Evolutionary conservation across 2,113 vertebrate species (phyloP), one percentile per base, ranked within the genome.

Genomic region (Siphamia tubifer): DNA sequence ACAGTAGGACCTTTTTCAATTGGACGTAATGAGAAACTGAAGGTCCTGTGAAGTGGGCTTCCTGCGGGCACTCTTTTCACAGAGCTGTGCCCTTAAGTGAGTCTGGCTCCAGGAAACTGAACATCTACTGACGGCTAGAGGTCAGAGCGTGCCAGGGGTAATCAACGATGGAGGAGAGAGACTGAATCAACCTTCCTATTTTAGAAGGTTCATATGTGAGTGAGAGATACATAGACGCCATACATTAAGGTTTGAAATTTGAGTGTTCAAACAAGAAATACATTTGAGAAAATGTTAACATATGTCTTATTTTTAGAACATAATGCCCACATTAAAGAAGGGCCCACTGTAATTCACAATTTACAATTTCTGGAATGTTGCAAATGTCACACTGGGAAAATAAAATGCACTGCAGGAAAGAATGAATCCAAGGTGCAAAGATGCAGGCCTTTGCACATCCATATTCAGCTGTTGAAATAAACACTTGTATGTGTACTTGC

Each of bases 81-180:
- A 21, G 54, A 66, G 56, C 0, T 5, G 51, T 45, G 64, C 55
- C 75, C 75, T 62, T 40, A 53, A 65, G 64, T 49, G 76, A 76
- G 73, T 53, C 67, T 11, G 79, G 74, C 70, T 82, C 49, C 42
- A 74, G 44, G 66, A 76, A 82, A 78, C 56, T 11, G 52, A 83
- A 48, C 74, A 48, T 68, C 62, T 66, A 25, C 7, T 74, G 76
- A 71, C 83, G 66, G 79, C 79, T 72, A 70, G 76, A 81, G 83
- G 78, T 82, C 65, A 65, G 40, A 76, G 52, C 57, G 48, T 44
- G 56, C 67, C 74, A 69, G 63, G 63, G 77, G 53, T 53, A 77
- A 87, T 80, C 75, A 61, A 35, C 4, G 3, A 40, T 4, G 52
- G 32, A 36, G 32, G 57, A 56, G 43, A 65, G 51, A 74, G 44